A percentile compares a stretch with the other conserved stretches of the same genome.
These are phyloP conservation scores for Dolichoris vasculosae DNA, from an alignment of 1,140 invertebrate species.

Conservation along the genomic window DNA sequence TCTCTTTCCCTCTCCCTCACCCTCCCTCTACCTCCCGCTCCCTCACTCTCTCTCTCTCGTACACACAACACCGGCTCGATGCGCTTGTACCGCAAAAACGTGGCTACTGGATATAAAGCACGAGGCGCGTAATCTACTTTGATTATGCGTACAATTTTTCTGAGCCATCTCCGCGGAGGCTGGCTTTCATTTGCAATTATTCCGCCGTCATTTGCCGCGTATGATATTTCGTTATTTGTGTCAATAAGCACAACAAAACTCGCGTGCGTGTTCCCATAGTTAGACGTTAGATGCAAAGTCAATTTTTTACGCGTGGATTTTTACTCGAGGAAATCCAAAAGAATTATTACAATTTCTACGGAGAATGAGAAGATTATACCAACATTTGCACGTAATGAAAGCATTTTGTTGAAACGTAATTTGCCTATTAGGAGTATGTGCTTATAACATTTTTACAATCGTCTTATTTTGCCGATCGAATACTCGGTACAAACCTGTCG, in stretches of 20 bases:
- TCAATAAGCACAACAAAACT: conserved; percentile 15
- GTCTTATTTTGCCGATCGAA: neutral
- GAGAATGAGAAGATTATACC: neutral
- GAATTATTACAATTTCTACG: neutral
- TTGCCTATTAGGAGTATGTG: neutral
- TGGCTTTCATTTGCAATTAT: conserved; percentile 51
- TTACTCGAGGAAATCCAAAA: neutral
- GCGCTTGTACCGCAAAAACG: neutral
- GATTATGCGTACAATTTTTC: conserved; percentile 47
- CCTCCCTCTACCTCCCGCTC: neutral
- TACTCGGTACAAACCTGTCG: neutral
- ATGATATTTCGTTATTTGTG: conserved; percentile 25
- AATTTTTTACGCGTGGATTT: neutral
- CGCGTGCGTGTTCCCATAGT: neutral
- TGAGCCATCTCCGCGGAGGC: neutral
- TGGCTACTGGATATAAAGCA: neutral
- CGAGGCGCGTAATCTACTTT: conserved; percentile 31
- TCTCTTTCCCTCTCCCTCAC: conserved; percentile 25
- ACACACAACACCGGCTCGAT: neutral
- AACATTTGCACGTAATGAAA: neutral
- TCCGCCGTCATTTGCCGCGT: conserved; percentile 17
- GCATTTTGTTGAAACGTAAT: neutral
- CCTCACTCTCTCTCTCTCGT: conserved; percentile 25
- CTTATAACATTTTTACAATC: neutral
- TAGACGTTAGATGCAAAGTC: neutral